Base-by-base conservation (phyloP, 2,113 vertebrate genomes). In the Lamprologus callipterus region DNA sequence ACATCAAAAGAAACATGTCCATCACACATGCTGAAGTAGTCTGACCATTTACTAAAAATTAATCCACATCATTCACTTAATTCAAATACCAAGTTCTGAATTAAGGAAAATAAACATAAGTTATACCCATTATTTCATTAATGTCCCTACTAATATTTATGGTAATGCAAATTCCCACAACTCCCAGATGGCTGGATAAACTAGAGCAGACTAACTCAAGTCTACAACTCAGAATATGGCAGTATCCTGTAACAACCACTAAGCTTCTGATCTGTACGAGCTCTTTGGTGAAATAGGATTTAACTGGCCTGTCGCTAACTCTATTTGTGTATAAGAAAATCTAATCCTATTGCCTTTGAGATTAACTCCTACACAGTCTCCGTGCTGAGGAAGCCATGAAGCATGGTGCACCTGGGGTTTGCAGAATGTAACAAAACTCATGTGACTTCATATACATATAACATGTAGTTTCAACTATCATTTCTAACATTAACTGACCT, bases 341-440 rank as follows among this genome's bases (percentile, higher is more conserved):
- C 63, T 95, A 95, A 96, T 95, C 94, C 93, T 87, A 90, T 93
- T 93, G 80, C 70, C 57, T 70, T 85, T 4, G n/a, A 92, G 89
- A 88, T 92, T 83, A 90, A 40, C 68, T 84, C 65, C 63, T 65
- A 81, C 85, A 87, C 45, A 54, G 81, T 23, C 49, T 26, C 12
- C 5, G 14, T 49, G 42, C 53, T 58, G 31, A 65, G 49, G 53
- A 65, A 53, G 11, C 7, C 82, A 33, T 33, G 8, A 21, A 16
- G 53, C 60, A 49, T 33, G 2, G 51, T 13, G 89, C 55, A 85
- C 33, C 70, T 63, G 28, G 12, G 28, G 19, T 53, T 19, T 31
- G 85, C 42, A 17, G 26, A 21, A 33, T 33, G 55, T 78, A 5
- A 4, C 9, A 58, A 19, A 23, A 58, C 42, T 81, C 65, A 80